A percentile compares a stretch with the other conserved stretches of the same genome.
phyloP scores from a whole-genome alignment of 1,140 invertebrate genomes.

The Rhynchophorus ferrugineus region DNA sequence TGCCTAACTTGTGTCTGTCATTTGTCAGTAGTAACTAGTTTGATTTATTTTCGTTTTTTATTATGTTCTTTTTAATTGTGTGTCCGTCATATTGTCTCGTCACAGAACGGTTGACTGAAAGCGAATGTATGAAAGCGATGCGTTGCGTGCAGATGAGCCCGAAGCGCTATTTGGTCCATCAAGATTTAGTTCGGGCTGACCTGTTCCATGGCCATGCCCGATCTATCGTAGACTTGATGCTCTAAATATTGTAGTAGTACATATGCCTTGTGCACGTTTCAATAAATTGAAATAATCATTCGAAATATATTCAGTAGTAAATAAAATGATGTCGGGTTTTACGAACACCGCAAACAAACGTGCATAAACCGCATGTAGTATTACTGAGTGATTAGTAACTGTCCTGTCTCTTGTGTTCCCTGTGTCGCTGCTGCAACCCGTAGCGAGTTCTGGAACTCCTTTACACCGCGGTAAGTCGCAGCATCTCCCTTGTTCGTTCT shows the following conservation, averaged over 20 bases:
- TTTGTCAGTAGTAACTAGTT: conserved; percentile 40
- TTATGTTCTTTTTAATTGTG: conserved; percentile 26
- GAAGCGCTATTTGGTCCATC: conserved; percentile 18
- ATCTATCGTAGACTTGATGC: conserved; percentile 8
- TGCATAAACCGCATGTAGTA: conserved; percentile 42
- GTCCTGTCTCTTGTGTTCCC: conserved; percentile 66
- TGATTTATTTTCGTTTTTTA: conserved; percentile 29
- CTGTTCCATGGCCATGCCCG: background rate
- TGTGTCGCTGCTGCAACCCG: conserved; percentile 60
- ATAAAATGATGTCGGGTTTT: too few relatives aligned
- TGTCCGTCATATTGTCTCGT: conserved; percentile 36
- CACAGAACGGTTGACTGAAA: conserved; percentile 27
- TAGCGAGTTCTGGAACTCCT: conserved; percentile 96
- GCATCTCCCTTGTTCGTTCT: conserved; percentile 44
- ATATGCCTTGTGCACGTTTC: conserved; percentile 13
- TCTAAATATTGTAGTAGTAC: conserved; percentile 19
- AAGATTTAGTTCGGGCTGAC: background rate
- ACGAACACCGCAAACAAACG: too few relatives aligned
- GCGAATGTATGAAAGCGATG: conserved; percentile 24
- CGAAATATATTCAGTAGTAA: too few relatives aligned
- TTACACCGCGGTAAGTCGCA: conserved; percentile 93
- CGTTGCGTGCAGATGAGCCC: conserved; percentile 6
- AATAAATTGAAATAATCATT: too few relatives aligned
- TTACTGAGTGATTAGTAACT: conserved; percentile 62
- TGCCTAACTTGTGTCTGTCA: conserved; percentile 41